Conservation (phyloP, 2,113 vertebrate genomes). For the Galemys pyrenaicus region DNA sequence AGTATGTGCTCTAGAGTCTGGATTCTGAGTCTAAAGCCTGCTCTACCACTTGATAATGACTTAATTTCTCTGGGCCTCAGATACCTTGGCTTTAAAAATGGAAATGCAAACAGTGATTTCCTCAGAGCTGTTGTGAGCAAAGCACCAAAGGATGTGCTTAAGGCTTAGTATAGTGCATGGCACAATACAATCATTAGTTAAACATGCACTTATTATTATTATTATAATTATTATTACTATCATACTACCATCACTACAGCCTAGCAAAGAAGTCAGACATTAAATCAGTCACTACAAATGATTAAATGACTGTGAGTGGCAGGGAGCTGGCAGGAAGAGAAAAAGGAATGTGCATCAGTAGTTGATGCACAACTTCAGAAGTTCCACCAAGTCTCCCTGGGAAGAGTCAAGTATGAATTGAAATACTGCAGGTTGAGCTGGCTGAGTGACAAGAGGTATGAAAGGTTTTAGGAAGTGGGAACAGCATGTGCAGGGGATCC, state of each 20-base stretch:
- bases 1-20: neutral
- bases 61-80: neutral
- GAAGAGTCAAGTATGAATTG: neutral
- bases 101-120: neutral
- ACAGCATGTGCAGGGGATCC: neutral
- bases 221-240: neutral
- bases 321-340: neutral
- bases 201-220: neutral
- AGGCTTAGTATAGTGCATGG: neutral
- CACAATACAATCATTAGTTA: neutral
- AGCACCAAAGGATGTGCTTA: neutral
- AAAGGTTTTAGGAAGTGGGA: neutral
- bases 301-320: neutral
- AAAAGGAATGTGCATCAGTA: neutral
- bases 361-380: neutral
- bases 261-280: neutral
- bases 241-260: neutral
- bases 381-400: neutral
- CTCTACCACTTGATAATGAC: neutral
- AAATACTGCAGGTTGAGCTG: neutral
- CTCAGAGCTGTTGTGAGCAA: neutral
- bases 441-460: neutral
- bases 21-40: neutral
- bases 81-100: conserved; percentile 6
- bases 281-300: neutral